These are phyloP conservation scores for Enhydra lutris DNA, from an alignment of 2,113 vertebrate genomes.

Conservation along the genomic window DNA sequence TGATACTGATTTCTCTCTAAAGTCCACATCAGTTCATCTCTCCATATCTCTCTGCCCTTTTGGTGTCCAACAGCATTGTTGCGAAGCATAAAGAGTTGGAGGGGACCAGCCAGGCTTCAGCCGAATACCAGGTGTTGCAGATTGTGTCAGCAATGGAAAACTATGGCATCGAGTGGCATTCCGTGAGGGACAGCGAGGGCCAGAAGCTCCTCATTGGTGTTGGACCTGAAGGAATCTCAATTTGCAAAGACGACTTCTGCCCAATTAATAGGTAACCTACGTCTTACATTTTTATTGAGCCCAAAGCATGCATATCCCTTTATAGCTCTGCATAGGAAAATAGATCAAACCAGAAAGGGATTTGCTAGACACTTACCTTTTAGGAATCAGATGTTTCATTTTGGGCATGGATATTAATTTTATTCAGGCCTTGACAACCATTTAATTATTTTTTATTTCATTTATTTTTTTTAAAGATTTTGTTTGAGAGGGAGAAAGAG, in stretches of 20 bases:
- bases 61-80: conserved; percentile 85
- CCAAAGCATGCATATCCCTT: background rate
- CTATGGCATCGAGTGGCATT: conserved; percentile 98
- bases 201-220: conserved; percentile 93
- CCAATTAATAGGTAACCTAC: conserved; percentile 90
- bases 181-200: conserved; percentile 90
- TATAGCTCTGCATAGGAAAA: background rate
- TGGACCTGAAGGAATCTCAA: conserved; percentile 94
- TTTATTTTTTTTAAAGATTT: background rate
- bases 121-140: conserved; percentile 96
- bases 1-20: background rate
- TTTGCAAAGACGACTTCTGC: conserved; percentile 95
- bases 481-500: background rate
- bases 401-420: background rate
- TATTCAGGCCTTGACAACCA: background rate
- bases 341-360: background rate
- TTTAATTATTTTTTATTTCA: background rate
- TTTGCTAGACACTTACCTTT: background rate
- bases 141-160: conserved; percentile 92
- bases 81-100: conserved; percentile 93
- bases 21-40: background rate
- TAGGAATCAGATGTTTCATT: background rate
- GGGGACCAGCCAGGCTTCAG: conserved; percentile 89
- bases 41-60: background rate
- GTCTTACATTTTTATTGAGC: background rate